Conservation (phyloP, 2,888 invertebrate species). For the Serrognathus titanus region DNA sequence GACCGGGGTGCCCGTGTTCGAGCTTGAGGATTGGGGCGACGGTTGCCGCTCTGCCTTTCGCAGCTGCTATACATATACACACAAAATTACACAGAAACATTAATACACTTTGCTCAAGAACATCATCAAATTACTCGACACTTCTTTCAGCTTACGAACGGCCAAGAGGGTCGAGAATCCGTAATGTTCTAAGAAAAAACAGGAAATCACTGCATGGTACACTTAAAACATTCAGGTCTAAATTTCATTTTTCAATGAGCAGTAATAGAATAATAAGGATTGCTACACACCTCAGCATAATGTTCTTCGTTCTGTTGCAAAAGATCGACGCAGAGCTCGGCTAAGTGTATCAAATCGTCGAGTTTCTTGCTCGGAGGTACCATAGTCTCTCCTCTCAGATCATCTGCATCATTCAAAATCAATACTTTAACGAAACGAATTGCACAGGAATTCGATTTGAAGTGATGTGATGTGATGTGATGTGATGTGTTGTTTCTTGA, state of each 20-base stretch:
- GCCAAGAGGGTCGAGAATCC: no score
- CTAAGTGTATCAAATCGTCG: constrained; percentile 94
- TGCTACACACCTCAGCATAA: constrained; percentile 89
- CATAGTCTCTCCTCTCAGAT: constrained; percentile 76
- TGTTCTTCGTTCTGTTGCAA: constrained; percentile 99
- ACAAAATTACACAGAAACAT: constrained; percentile 49
- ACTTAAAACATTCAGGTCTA: no score
- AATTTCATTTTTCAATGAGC: no score
- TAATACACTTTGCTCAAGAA: constrained; percentile 28
- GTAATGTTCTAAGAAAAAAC: no score
- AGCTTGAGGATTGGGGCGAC: constrained; percentile 40
- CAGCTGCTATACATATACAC: constrained; percentile 49
- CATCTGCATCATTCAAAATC: constrained; percentile 55
- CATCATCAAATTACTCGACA: background rate
- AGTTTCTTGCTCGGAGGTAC: constrained; percentile 85
- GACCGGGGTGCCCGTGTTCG: constrained; percentile 43
- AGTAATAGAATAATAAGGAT: no score
- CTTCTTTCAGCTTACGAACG: no score
- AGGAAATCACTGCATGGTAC: no score
- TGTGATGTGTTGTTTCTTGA: no score
- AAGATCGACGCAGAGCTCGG: constrained; percentile 96
- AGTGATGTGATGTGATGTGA: no score
- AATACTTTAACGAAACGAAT: no score
- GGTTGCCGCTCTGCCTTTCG: constrained; percentile 49
- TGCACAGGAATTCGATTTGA: background rate